These are phyloP conservation scores for Heliornis fulica DNA, from an alignment of 2,113 vertebrate genomes.

Conservation along the genomic window DNA sequence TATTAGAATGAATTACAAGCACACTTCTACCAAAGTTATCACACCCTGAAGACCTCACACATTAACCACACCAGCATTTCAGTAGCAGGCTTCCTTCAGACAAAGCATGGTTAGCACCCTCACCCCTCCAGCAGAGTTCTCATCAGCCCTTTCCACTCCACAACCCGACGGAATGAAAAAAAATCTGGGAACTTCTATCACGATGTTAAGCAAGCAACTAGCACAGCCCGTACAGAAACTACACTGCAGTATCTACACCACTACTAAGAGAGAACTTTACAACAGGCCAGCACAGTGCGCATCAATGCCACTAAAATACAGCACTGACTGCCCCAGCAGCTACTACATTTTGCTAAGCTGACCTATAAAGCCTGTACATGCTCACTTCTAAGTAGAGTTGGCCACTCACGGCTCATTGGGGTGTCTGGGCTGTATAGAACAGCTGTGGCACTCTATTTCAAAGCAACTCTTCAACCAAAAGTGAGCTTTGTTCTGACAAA, in stretches of 20 bases:
- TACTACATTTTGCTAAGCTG: neutral
- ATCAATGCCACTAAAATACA: neutral
- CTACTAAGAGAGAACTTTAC: neutral
- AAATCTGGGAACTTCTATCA: neutral
- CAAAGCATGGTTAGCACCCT: neutral
- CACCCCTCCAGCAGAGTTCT: neutral
- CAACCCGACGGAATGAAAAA: neutral
- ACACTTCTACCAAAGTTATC: neutral
- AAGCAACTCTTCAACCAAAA: neutral
- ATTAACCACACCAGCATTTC: neutral
- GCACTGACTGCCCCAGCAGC: neutral
- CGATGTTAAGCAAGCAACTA: neutral
- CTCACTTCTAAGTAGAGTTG: neutral
- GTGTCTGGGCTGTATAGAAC: neutral
- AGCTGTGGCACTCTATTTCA: neutral
- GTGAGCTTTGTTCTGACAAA: neutral
- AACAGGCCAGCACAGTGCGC: neutral
- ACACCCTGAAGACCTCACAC: neutral
- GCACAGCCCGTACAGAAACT: neutral
- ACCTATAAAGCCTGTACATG: neutral
- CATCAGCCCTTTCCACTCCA: neutral
- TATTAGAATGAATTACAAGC: neutral
- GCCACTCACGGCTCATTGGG: neutral
- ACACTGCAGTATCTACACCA: neutral
- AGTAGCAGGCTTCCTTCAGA: neutral